Conservation (phyloP, 2,888 invertebrate species). For the Sialis fuliginosa region DNA sequence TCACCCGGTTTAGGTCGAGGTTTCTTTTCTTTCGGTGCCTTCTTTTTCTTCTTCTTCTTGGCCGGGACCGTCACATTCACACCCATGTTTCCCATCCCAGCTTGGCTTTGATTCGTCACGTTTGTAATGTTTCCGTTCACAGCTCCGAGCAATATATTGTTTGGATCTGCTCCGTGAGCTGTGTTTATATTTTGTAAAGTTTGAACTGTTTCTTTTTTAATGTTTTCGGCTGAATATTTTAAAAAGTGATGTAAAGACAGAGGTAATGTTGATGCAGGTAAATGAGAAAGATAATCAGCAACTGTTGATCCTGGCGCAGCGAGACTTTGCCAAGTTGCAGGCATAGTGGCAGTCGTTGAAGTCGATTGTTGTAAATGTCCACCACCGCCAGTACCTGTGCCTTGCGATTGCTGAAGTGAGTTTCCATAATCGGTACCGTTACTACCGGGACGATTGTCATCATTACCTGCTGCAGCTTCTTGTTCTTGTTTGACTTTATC, state of each 20-base stretch:
- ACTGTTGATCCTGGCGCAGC: constrained; percentile 52
- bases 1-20: constrained; percentile 72
- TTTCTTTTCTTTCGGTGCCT: constrained; percentile 52
- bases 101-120: constrained; percentile 23
- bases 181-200: constrained; percentile 17
- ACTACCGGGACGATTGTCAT: constrained; percentile 4
- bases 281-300: constrained; percentile 67
- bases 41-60: constrained; percentile 69
- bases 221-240: constrained; percentile 62
- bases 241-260: constrained; percentile 68
- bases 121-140: constrained; percentile 16
- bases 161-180: constrained; percentile 13
- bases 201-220: constrained; percentile 50
- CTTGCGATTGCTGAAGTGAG: constrained; percentile 1
- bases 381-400: too few species aligned
- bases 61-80: constrained; percentile 21
- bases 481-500: constrained; percentile 5
- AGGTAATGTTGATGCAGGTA: constrained; percentile 55
- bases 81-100: constrained; percentile 16
- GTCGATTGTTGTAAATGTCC: constrained; percentile 18
- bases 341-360: constrained; percentile 30
- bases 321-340: constrained; percentile 52
- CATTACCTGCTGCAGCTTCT: neutral
- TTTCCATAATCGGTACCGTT: constrained; percentile 3
- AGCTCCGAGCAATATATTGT: constrained; percentile 19